Evolutionary conservation across 2,797 vertebrate species (phyloP).

Genomic region (Takifugu rubripes): DNA sequence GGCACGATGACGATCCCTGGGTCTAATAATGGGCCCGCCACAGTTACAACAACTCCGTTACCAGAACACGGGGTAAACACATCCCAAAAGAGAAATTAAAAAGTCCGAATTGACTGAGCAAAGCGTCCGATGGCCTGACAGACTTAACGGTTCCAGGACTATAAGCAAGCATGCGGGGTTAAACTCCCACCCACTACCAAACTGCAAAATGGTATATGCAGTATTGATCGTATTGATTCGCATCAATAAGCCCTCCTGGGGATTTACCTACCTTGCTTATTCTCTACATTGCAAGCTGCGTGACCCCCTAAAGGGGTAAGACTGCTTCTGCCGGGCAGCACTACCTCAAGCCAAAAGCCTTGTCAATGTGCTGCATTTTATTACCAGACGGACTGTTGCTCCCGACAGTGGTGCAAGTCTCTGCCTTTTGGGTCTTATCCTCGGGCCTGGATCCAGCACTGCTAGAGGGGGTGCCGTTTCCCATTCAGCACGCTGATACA

Average conservation of each 20-base stretch:
- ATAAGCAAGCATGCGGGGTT: not conserved
- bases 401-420: slow-evolving; percentile 24
- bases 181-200: not conserved
- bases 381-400: slow-evolving; percentile 44
- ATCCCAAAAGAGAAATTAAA: not conserved
- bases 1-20: slow-evolving; percentile 34
- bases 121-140: too few species aligned
- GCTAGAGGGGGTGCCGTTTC: slow-evolving; percentile 39
- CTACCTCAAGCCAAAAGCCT: slow-evolving; percentile 29
- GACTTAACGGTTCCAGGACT: not conserved
- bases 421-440: slow-evolving; percentile 31
- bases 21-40: not conserved
- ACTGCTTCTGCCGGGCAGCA: slow-evolving; percentile 20
- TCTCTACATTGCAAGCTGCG: slow-evolving; percentile 26
- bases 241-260: slow-evolving; percentile 6
- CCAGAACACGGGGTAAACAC: not conserved
- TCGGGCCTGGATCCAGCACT: slow-evolving; percentile 43
- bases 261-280: not conserved
- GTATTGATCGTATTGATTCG: too few species aligned
- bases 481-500: slow-evolving; percentile 33
- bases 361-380: slow-evolving; percentile 12
- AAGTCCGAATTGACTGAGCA: too few species aligned
- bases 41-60: too few species aligned
- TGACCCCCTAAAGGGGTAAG: slow-evolving; percentile 19
- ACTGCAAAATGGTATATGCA: not conserved